phyloP scores from a whole-genome alignment of 2,888 invertebrate genomes.

The Cremastinae sp. region DNA sequence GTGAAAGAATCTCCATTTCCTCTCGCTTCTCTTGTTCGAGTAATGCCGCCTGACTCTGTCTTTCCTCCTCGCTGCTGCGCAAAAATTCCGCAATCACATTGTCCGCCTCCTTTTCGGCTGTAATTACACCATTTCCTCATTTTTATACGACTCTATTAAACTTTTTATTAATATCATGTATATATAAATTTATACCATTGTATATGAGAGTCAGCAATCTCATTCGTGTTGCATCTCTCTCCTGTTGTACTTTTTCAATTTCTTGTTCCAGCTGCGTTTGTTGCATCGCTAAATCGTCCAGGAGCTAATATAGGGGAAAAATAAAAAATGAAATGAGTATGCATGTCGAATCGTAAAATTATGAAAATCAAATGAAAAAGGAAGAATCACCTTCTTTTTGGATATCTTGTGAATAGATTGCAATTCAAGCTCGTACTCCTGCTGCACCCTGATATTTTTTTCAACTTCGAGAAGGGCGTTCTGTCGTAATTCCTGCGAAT shows the following conservation, averaged over 20 bases:
- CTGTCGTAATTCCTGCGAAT: slow-evolving; percentile 82
- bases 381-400: slow-evolving; percentile 83
- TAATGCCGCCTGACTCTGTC: slow-evolving; percentile 83
- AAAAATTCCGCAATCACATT: slow-evolving; percentile 86
- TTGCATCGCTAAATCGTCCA: slow-evolving; percentile 83
- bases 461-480: slow-evolving; percentile 83
- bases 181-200: slow-evolving; percentile 67
- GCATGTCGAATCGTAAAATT: too few relatives aligned
- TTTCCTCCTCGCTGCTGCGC: slow-evolving; percentile 83
- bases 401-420: slow-evolving; percentile 85
- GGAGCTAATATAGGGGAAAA: slow-evolving; percentile 78
- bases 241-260: slow-evolving; percentile 86
- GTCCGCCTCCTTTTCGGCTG: slow-evolving; percentile 86
- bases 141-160: not conserved
- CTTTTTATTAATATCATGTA: not conserved
- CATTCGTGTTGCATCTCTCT: slow-evolving; percentile 82
- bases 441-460: slow-evolving; percentile 84
- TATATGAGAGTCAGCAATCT: slow-evolving; percentile 74
- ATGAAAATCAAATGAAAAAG: slow-evolving; percentile 57
- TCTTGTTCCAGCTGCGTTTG: slow-evolving; percentile 86
- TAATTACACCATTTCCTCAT: too few relatives aligned
- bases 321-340: slow-evolving; percentile 62
- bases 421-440: slow-evolving; percentile 85
- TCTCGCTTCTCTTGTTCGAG: slow-evolving; percentile 86
- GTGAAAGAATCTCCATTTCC: slow-evolving; percentile 85